Evolutionary conservation across 2,888 invertebrate species (phyloP), one percentile per base, ranked within the genome.

Genomic region (Eugnorisma glareosa): DNA sequence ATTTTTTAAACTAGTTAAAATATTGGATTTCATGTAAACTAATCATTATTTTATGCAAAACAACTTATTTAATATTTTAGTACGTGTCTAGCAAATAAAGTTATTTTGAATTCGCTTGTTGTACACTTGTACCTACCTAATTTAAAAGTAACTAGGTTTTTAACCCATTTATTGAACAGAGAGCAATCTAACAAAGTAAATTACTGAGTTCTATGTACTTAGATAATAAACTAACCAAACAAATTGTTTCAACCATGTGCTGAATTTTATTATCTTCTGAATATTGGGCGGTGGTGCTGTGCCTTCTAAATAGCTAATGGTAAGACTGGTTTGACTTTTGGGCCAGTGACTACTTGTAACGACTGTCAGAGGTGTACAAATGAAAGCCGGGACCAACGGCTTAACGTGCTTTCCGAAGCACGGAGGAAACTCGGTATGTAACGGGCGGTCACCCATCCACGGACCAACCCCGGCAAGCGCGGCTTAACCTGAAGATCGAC

Each of bases 271-370:
- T 57, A 73, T 35, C 40, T 57, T 51, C 24, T 64, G 57, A 51
- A 28, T 73, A 66, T 66, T 59, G 3, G 7, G 18, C 43, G 61
- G 37, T 37, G 74, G 6, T 37, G 24, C 5, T 35, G 18, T 35
- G 51, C 51, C 61, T 81, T 45, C 6, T 61, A n/a, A 81, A 43
- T 35, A 74, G 15, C 15, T n/a, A n/a, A n/a, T n/a, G 35, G 35
- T 35, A 35, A 35, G 35, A 35, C 35, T 35, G 35, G 35, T 35
- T 35, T 35, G 35, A 35, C 35, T 35, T 35, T 35, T 2, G 35
- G 2, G 5, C 35, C 35, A 35, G 3, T 35, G 35, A 35, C 35
- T 35, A 35, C 35, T 5, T 35, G 35, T 35, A 2, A 35, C n/a
- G n/a, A n/a, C n/a, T n/a, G n/a, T n/a, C n/a, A 35, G 35, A 35